These are phyloP conservation scores for Acromyrmex heyeri DNA, from an alignment of 1,140 invertebrate genomes.

Conservation along the genomic window DNA sequence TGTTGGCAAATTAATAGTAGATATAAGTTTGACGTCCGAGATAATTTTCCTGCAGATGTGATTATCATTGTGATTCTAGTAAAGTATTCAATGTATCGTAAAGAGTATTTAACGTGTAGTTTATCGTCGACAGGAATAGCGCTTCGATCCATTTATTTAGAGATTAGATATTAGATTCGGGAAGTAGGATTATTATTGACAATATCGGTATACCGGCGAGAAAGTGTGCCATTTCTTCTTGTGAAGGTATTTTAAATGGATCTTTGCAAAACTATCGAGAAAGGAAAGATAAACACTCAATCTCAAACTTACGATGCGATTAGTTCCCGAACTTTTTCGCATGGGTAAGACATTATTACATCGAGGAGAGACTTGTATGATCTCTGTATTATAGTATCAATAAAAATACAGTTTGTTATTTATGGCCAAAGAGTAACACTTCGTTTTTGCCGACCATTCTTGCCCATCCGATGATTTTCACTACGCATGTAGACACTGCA, in stretches of 20 bases:
- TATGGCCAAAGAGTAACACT: conserved; percentile 46
- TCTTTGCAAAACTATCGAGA: conserved; percentile 18
- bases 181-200: conserved; percentile 38
- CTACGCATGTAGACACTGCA: conserved; percentile 7
- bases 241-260: conserved; percentile 9
- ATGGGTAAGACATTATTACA: conserved; percentile 56
- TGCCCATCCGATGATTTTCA: conserved; percentile 7
- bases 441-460: conserved; percentile 21
- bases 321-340: conserved; percentile 21
- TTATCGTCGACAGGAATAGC: conserved; percentile 14
- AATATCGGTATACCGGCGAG: conserved; percentile 23
- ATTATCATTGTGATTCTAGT: conserved; percentile 72
- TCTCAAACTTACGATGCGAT: background rate
- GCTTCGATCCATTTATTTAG: conserved; percentile 45
- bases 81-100: conserved; percentile 52
- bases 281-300: conserved; percentile 1
- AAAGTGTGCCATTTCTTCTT: conserved; percentile 30
- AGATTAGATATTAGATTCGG: conserved; percentile 13
- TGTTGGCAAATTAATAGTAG: conserved; percentile 28
- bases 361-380: conserved; percentile 54
- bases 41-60: conserved; percentile 53
- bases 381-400: conserved; percentile 68
- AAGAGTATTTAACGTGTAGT: conserved; percentile 63
- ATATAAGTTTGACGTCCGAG: conserved; percentile 22
- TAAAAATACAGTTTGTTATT: conserved; percentile 68